phyloP scores from a whole-genome alignment of 2,797 vertebrate genomes.

The Xenentodon cancila region DNA sequence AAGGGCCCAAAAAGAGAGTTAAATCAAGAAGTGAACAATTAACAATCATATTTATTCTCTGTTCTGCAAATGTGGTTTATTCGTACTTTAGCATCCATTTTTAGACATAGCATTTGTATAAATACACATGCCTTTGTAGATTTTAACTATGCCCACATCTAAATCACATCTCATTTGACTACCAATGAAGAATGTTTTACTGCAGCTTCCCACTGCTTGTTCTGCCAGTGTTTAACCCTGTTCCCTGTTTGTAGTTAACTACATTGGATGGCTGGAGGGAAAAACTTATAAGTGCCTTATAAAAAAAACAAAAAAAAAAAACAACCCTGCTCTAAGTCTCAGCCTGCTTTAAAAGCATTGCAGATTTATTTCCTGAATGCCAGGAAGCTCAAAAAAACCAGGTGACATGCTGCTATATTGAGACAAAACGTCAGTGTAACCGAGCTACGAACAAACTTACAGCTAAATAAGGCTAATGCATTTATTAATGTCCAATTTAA shows the following conservation, averaged over 20 bases:
- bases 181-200: slow-evolving; percentile 22
- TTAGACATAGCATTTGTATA: too few relatives aligned
- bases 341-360: slow-evolving; percentile 41
- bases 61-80: too few relatives aligned
- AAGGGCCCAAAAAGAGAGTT: too few relatives aligned
- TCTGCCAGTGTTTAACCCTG: not conserved
- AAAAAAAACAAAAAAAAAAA: too few relatives aligned
- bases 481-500: slow-evolving; percentile 77
- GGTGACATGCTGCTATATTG: slow-evolving; percentile 67
- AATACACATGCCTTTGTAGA: too few relatives aligned
- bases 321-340: slow-evolving; percentile 29
- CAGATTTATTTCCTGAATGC: slow-evolving; percentile 41
- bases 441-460: slow-evolving; percentile 53
- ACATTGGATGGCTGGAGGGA: slow-evolving; percentile 39
- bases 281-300: slow-evolving; percentile 43
- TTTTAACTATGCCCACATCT: not conserved
- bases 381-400: slow-evolving; percentile 39
- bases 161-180: slow-evolving; percentile 1
- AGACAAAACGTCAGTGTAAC: slow-evolving; percentile 63
- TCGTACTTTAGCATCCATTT: too few relatives aligned
- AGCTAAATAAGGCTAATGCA: slow-evolving; percentile 64
- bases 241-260: slow-evolving; percentile 38
- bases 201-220: slow-evolving; percentile 14
- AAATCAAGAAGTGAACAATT: too few relatives aligned
- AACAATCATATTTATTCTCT: too few relatives aligned